These are phyloP conservation scores for Hyperoplus immaculatus DNA, from an alignment of 2,797 vertebrate genomes.

Conservation along the genomic window DNA sequence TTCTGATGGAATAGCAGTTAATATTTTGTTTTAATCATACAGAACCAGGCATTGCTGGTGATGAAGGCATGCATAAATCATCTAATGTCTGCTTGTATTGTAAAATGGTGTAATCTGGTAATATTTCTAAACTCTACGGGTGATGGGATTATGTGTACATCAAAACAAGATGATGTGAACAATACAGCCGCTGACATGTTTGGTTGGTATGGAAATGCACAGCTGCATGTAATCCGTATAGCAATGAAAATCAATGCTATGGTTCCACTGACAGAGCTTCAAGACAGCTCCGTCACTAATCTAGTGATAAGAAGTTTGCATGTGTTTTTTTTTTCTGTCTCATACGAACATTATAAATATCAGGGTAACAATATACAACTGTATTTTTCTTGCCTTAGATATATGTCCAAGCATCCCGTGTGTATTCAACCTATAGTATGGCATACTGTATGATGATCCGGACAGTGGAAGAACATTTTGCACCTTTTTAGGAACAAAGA, in stretches of 20 bases:
- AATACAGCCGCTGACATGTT: conserved; percentile 25
- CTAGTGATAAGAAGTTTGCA: conserved; percentile 23
- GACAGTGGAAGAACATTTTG: background rate
- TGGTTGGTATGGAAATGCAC: conserved; percentile 43
- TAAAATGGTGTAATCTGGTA: background rate
- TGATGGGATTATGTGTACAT: conserved; percentile 17
- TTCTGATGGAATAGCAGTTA: background rate
- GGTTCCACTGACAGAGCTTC: conserved; percentile 10
- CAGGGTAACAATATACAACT: background rate
- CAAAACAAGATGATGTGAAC: conserved; percentile 36
- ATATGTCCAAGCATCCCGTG: background rate
- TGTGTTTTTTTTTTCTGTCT: conserved; percentile 12
- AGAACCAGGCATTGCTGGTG: background rate
- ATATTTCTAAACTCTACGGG: background rate
- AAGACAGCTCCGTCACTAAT: conserved; percentile 43
- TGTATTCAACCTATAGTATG: background rate
- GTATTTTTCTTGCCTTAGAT: too few relatives aligned
- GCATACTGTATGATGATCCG: background rate
- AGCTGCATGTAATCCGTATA: conserved; percentile 28
- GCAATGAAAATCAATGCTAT: conserved; percentile 43
- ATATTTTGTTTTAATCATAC: background rate
- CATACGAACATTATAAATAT: background rate
- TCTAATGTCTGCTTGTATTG: background rate
- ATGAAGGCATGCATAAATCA: background rate
- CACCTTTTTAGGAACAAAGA: background rate